Evolutionary conservation across 1,140 invertebrate genomes (phyloP).

Genomic region (Calycopis cecrops): DNA sequence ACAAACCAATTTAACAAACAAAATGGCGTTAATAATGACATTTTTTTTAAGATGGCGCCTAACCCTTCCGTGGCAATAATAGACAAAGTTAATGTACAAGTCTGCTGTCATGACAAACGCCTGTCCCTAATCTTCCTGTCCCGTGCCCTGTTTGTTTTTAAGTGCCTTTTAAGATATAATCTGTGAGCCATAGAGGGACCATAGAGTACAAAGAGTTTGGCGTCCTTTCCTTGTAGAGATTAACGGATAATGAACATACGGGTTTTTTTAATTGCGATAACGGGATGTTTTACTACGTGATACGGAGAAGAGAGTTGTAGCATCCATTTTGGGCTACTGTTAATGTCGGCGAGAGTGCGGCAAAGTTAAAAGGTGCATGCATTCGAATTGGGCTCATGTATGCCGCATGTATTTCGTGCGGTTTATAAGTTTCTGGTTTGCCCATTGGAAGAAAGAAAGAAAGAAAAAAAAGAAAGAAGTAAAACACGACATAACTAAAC

Average conservation of each 20-base stretch:
- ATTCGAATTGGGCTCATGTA: no score
- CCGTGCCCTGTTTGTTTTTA: slow-evolving; percentile 27
- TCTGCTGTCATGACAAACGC: slow-evolving; percentile 32
- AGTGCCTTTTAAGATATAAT: slow-evolving; percentile 26
- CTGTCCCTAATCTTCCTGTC: slow-evolving; percentile 25
- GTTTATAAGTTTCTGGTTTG: no score
- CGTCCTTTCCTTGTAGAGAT: slow-evolving; percentile 8
- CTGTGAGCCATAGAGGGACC: slow-evolving; percentile 16
- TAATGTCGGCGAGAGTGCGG: no score
- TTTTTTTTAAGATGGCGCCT: slow-evolving; percentile 28
- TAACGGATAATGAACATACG: slow-evolving; percentile 2
- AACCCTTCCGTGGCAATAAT: neutral
- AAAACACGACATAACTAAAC: no score
- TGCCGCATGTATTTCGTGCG: no score
- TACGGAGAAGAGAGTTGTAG: neutral
- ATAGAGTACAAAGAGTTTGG: slow-evolving; percentile 15
- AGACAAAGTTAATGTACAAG: slow-evolving; percentile 37
- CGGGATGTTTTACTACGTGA: neutral
- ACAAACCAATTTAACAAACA: neutral
- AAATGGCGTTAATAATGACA: neutral
- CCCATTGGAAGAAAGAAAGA: no score
- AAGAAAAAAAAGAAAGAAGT: no score
- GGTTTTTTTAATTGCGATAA: slow-evolving; percentile 3
- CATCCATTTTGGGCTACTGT: no score
- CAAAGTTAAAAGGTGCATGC: no score